phyloP scores from a whole-genome alignment of 2,888 invertebrate genomes.

The Netelia inedita region DNA sequence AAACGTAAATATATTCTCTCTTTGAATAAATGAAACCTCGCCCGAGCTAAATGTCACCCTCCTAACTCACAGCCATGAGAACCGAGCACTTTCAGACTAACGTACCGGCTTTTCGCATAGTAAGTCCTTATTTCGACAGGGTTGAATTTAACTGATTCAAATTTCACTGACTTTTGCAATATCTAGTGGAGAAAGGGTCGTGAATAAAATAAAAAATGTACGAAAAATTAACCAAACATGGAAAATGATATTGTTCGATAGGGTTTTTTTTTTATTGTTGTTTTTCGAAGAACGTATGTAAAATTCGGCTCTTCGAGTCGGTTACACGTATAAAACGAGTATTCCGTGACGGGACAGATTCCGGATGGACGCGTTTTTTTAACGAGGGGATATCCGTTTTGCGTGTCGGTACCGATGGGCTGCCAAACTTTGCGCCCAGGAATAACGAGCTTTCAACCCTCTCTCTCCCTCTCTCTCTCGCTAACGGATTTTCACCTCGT shows the following conservation, averaged over 20 bases:
- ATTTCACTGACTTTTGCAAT: conserved; percentile 9
- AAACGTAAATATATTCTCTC: conserved; percentile 29
- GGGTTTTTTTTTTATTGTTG: background rate
- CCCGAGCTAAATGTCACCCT: background rate
- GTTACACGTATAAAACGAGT: too few species aligned
- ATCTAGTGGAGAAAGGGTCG: background rate
- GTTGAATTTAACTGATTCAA: conserved; percentile 6
- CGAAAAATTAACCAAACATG: background rate
- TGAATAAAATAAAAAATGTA: background rate
- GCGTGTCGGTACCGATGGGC: background rate
- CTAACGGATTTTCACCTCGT: background rate
- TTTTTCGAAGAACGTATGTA: too few species aligned
- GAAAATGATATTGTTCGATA: background rate
- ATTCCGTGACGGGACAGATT: conserved; percentile 50
- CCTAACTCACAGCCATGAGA: background rate
- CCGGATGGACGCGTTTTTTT: conserved; percentile 64
- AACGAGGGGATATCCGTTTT: conserved; percentile 71
- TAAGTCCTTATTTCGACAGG: background rate
- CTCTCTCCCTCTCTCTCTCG: conserved; percentile 5
- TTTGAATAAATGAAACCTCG: conserved; percentile 22
- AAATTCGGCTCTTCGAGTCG: too few species aligned
- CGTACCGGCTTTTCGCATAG: background rate
- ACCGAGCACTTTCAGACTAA: too few species aligned
- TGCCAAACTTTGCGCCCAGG: conserved; percentile 34
- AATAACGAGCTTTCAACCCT: conserved; percentile 43